Evolutionary conservation across 2,797 vertebrate genomes (phyloP).

Genomic region (Lagodon rhomboides): DNA sequence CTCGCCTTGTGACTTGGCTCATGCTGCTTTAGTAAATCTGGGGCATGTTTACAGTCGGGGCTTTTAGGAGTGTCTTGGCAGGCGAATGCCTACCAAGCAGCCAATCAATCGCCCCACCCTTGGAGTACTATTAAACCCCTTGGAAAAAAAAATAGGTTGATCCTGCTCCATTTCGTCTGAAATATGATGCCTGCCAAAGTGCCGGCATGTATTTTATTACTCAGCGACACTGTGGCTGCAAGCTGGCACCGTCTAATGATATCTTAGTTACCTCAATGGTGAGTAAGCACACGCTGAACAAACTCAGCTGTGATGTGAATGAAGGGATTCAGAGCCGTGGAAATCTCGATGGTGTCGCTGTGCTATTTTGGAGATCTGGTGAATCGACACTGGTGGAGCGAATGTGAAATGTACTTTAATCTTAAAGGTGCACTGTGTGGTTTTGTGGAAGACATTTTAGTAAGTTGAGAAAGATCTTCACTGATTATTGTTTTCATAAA

Average conservation of each 20-base stretch:
- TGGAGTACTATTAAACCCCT: conserved; percentile 53
- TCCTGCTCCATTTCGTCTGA: conserved; percentile 42
- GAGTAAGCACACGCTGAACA: conserved; percentile 35
- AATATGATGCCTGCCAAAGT: conserved; percentile 50
- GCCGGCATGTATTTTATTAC: conserved; percentile 50
- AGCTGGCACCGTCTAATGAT: conserved; percentile 55
- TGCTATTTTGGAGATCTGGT: conserved; percentile 12
- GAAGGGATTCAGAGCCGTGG: conserved; percentile 17
- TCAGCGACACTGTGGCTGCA: conserved; percentile 40
- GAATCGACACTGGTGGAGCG: not conserved
- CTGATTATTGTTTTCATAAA: too few relatives aligned
- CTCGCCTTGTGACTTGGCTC: conserved; percentile 77
- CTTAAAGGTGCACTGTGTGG: not conserved
- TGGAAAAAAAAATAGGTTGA: conserved; percentile 38
- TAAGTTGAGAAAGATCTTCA: too few relatives aligned
- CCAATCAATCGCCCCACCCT: conserved; percentile 65
- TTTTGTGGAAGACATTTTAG: too few relatives aligned
- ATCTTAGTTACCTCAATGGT: conserved; percentile 51
- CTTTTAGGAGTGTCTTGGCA: conserved; percentile 68
- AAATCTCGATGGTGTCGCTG: conserved; percentile 18
- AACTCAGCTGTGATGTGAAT: conserved; percentile 31
- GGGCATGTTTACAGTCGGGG: conserved; percentile 75
- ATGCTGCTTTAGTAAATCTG: conserved; percentile 73
- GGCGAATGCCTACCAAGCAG: conserved; percentile 53
- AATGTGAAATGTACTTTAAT: conserved; percentile 9